phyloP scores from a whole-genome alignment of 2,888 invertebrate genomes.

The Kuschelorhynchus macadamiae region DNA sequence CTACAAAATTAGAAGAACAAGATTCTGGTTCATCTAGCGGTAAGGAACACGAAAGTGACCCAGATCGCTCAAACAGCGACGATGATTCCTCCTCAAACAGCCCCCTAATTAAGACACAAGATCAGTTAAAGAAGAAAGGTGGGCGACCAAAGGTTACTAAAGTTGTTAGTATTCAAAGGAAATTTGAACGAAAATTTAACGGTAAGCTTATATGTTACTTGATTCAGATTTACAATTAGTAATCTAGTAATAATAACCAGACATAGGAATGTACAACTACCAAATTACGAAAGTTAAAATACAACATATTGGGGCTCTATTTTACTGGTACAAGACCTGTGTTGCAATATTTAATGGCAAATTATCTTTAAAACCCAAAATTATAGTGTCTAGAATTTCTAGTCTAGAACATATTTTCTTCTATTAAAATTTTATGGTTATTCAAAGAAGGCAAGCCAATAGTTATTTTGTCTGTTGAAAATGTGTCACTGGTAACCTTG shows the following conservation, averaged over 20 bases:
- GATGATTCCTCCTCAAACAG: constrained; percentile 63
- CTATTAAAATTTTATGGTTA: too few species aligned
- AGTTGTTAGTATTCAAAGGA: constrained; percentile 56
- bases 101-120: constrained; percentile 58
- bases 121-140: constrained; percentile 51
- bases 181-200: constrained; percentile 61
- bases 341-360: too few species aligned
- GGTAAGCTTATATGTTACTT: constrained; percentile 55
- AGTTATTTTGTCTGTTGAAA: too few species aligned
- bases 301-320: too few species aligned
- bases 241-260: background rate
- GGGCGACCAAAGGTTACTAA: constrained; percentile 53
- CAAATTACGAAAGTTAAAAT: too few species aligned
- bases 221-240: too few species aligned
- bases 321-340: too few species aligned
- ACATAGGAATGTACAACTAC: constrained; percentile 5
- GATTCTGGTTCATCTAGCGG: constrained; percentile 58
- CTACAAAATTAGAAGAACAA: constrained; percentile 52
- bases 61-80: constrained; percentile 58
- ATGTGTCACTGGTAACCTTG: too few species aligned
- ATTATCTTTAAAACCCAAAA: too few species aligned
- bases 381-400: too few species aligned
- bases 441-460: too few species aligned
- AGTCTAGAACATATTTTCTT: too few species aligned
- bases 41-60: constrained; percentile 57